Base-by-base conservation (phyloP, 2,113 vertebrate species). In the Myrmophylax atrothorax region DNA sequence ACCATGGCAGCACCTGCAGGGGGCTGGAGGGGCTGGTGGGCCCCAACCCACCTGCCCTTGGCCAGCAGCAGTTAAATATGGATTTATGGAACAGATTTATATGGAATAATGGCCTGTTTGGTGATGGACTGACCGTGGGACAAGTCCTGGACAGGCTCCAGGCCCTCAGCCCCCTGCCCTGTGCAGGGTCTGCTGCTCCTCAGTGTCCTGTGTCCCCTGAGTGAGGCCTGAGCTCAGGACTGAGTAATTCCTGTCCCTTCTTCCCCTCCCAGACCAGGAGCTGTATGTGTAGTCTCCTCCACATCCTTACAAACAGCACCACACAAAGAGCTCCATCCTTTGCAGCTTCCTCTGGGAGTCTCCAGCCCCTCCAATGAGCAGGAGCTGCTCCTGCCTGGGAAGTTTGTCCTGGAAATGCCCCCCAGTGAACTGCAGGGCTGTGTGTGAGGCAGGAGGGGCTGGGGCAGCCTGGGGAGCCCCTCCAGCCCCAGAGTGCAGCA, bases 121-220 rank as follows among this genome's bases (percentile, higher is more conserved):
- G 13, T 42, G 0, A 14, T 24, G 14, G 12, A 9, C 5, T 37
- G 31, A 2, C 20, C 3, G 0, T 13, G 53, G 44, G 17, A 28
- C 2, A 3, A 26, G 33, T 8, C 37, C 3, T 1, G 6, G 12
- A 1, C 24, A 7, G 17, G 16, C 28, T n/a, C 28, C 28, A 14
- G 38, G 24, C 25, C 25, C 38, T 37, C 12, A 42, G 28, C 18
- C 46, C 22, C 7, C 37, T 12, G 23, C 59, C 52, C 0, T 6
- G 0, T 3, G 31, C 56, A 31, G 62, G 50, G 53, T 33, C 55
- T 76, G 11, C 11, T 42, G 13, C 42, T 58, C 37, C 33, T 18
- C 42, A 3, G 33, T 49, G 20, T 56, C 37, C 66, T 59, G 47
- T 49, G 0, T 47, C 73, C 28, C 8, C 40, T 40, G 40, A 1